Evolutionary conservation across 1,140 invertebrate genomes (phyloP).

Genomic region (Drosophila nannoptera): DNA sequence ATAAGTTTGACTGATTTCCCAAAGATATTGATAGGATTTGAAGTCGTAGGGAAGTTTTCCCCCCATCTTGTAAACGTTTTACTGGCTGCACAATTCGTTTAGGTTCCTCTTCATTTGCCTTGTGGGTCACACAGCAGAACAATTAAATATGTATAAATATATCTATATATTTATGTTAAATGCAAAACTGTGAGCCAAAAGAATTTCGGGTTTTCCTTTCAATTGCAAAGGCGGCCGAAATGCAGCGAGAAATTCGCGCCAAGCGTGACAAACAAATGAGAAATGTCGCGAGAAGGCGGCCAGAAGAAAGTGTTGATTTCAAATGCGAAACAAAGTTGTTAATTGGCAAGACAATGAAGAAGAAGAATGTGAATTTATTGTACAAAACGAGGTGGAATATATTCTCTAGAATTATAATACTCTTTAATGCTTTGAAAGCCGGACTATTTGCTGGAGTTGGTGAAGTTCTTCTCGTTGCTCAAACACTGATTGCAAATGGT

Average conservation of each 20-base stretch:
- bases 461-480: conserved; percentile 70
- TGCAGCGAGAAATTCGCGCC: conserved; percentile 18
- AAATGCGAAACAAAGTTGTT: conserved; percentile 25
- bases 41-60: too few species aligned
- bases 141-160: conserved; percentile 1
- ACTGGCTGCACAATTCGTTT: too few species aligned
- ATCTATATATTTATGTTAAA: conserved; percentile 4
- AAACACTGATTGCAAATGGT: conserved; percentile 71
- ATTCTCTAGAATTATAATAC: not conserved
- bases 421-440: conserved; percentile 12
- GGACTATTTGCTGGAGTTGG: conserved; percentile 51
- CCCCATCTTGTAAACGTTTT: too few species aligned
- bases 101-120: too few species aligned
- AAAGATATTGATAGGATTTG: too few species aligned
- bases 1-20: too few species aligned
- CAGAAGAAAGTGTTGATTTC: conserved; percentile 22
- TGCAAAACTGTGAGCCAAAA: conserved; percentile 16
- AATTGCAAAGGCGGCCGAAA: conserved; percentile 17
- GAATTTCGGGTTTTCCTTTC: conserved; percentile 19
- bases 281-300: conserved; percentile 21
- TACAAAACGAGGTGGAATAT: not conserved
- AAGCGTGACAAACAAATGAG: conserved; percentile 30
- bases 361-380: conserved; percentile 24
- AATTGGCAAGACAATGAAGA: conserved; percentile 32
- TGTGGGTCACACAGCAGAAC: not conserved